Base-by-base conservation (phyloP, 2,888 invertebrate species). In the Theretra japonica region DNA sequence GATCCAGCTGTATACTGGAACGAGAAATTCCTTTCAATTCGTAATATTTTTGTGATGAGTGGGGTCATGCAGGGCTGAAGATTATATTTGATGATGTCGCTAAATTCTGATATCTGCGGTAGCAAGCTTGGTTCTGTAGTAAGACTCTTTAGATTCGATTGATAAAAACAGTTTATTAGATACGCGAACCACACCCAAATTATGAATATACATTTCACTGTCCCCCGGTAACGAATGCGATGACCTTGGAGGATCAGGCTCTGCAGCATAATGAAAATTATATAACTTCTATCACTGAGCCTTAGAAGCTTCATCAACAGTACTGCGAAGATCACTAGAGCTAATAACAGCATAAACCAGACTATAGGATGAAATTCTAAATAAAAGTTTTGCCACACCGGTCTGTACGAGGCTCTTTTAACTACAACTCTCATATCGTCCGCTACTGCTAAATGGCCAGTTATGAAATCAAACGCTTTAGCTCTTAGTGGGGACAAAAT, bases 401-500 rank as follows among this genome's bases (percentile, higher is more conserved):
- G 30, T 30, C 30, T 25, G 17, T 53, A 69, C 21, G 28, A 56
- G 4, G 69, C 69, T 30, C 19, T 69, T 28, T 69, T 69, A 8
- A 69, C 69, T 6, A 53, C n/a, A n/a, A 28, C 2, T 5, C 25
- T 69, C 6, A 69, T 30, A 11, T 53, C 53, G n/a, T 69, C 69
- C 19, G 21, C 21, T 15, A 56, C 28, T 56, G 53, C 69, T n/a
- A 69, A 21, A 30, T 69, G 69, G 6, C 69, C 69, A 11, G 53
- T 53, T 17, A 69, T 4, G 56, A 56, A 69, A 25, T n/a, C n/a
- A 69, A 69, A 69, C 0, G 75, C 79, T 19, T 41, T 23, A 0
- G 79, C 78, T 28, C 84, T 74, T 8, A 59, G 41, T 19, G 75
- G 58, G 2, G 76, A 75, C 2, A 86, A 72, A 0, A 83, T 11